Base-by-base conservation (phyloP, 2,888 invertebrate species). In the Apotomis turbidana region DNA sequence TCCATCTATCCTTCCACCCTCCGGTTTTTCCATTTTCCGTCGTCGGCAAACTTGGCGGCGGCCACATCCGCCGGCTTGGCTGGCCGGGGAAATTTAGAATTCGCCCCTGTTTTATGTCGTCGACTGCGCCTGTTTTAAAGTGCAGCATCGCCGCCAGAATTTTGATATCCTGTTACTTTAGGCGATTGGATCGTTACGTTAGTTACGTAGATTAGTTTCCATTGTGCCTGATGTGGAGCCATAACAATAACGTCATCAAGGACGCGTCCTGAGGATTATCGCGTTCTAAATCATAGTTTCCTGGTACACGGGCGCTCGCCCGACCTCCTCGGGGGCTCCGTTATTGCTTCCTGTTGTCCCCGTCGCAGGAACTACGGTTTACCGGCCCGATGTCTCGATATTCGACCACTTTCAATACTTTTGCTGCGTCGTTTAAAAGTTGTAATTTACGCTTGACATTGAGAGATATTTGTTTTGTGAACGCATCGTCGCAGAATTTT, bases 301-400 rank as follows among this genome's bases (percentile, higher is more conserved):
- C 89, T 88, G 86, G 85, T 87, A 85, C 82, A 78, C 75, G 75
- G 78, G 78, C 76, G 78, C 75, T 70, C 79, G 78, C 73, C 70
- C 77, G 78, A 76, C 83, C 81, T 81, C 81, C 84, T 82, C 83
- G 79, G 84, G 87, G 86, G 85, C 82, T 80, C 86, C 87, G 88
- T 93, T 94, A 94, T 93, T 93, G 88, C 92, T 94, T 94, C 93
- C 93, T 93, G 93, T 84, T 83, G 83, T 84, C 84, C 88, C 86
- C 81, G 86, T 85, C 79, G 77, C 77, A 79, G 81, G 87, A 87
- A 80, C 80, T 83, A 84, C 86, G 89, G 85, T 79, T 81, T 85
- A 86, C 82, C 83, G 84, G 78, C 73, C 78, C 68, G 63, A 68
- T 72, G 72, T 68, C 72, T 71, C 68, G 27, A 41, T 72, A 72